Conservation (phyloP, 1,140 invertebrate genomes). For the Bombus vancouverensis region DNA sequence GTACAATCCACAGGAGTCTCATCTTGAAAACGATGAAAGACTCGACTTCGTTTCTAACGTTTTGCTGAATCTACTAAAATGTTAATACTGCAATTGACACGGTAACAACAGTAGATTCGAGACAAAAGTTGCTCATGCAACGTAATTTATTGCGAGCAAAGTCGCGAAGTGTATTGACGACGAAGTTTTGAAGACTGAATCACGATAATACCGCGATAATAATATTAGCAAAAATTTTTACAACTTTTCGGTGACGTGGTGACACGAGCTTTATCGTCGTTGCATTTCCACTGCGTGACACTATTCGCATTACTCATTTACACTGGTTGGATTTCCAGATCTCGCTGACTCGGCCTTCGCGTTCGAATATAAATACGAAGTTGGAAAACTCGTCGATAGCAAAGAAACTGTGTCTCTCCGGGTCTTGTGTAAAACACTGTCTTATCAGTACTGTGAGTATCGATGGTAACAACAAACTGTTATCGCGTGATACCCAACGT, state of each 20-base stretch:
- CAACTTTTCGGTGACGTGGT: background rate
- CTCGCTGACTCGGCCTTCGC: background rate
- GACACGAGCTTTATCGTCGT: slow-evolving; percentile 8
- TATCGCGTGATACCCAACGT: background rate
- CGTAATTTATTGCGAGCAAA: background rate
- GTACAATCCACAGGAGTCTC: slow-evolving; percentile 59
- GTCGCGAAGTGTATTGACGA: background rate
- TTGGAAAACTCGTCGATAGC: background rate
- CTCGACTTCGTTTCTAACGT: background rate
- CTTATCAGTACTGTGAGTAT: slow-evolving; percentile 5
- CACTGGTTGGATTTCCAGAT: background rate
- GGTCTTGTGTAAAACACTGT: background rate
- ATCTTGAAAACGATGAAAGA: slow-evolving; percentile 47
- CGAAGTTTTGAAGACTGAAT: no score
- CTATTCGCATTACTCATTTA: background rate
- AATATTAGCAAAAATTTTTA: background rate
- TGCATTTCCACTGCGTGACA: background rate
- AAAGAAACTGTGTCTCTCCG: background rate
- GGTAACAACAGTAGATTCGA: background rate
- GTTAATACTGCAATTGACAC: background rate
- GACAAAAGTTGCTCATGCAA: background rate
- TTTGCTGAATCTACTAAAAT: background rate
- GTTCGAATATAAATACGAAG: background rate
- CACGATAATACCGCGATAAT: background rate
- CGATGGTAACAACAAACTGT: slow-evolving; percentile 3